Conservation (phyloP, 2,797 vertebrate genomes). For the Notolepis coatsorum region DNA sequence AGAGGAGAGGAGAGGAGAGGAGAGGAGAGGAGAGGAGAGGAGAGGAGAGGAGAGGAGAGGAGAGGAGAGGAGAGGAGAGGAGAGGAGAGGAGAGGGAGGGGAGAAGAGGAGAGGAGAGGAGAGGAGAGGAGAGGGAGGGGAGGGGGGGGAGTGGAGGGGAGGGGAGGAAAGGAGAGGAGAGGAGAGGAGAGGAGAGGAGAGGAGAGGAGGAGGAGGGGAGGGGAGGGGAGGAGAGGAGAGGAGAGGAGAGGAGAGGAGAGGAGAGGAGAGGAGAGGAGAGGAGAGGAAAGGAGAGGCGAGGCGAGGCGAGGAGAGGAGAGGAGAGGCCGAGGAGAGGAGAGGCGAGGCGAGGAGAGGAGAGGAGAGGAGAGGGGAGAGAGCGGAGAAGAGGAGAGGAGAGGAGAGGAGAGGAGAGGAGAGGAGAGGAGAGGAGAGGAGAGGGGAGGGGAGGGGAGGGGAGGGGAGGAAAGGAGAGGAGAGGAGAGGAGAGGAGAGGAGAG, state of each 20-base stretch:
- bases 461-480: conserved; percentile 2
- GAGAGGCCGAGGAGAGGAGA: not conserved
- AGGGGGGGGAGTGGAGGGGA: too few species aligned
- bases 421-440: conserved; percentile 11
- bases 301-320: not conserved
- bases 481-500: not conserved
- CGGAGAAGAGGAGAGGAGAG: too few species aligned
- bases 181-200: too few species aligned
- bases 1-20: conserved; percentile 11
- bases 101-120: too few species aligned
- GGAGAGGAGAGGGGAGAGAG: too few species aligned
- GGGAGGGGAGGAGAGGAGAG: not conserved
- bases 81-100: not conserved
- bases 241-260: too few species aligned
- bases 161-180: too few species aligned
- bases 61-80: not conserved
- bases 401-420: conserved; percentile 18
- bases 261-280: too few species aligned
- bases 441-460: conserved; percentile 1
- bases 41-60: conserved; percentile 10
- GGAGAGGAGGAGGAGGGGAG: too few species aligned
- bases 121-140: not conserved
- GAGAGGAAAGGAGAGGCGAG: too few species aligned
- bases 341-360: conserved; percentile 12
- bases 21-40: conserved; percentile 9